A percentile compares a stretch with the other conserved stretches of the same genome.
These are phyloP conservation scores for Channa argus DNA, from an alignment of 2,113 vertebrate species.

Conservation along the genomic window DNA sequence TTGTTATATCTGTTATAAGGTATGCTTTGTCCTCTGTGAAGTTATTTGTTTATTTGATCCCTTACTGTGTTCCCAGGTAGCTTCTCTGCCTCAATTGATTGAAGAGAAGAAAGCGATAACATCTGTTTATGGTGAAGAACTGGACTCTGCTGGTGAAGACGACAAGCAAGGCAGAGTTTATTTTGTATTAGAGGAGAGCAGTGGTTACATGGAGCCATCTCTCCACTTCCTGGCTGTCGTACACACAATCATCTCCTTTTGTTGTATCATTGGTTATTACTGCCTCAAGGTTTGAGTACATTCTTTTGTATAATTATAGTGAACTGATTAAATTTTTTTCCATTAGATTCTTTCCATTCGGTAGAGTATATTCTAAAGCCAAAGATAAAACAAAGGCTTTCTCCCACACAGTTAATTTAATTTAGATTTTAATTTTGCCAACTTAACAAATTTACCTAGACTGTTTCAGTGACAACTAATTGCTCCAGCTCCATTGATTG, in stretches of 20 bases:
- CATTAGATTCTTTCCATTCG: slow-evolving; percentile 5
- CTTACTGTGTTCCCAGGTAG: slow-evolving; percentile 82
- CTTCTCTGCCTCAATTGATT: slow-evolving; percentile 77
- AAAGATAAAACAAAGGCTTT: not conserved
- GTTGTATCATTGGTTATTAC: slow-evolving; percentile 97
- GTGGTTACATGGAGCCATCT: slow-evolving; percentile 93
- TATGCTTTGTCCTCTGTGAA: not conserved
- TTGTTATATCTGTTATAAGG: not conserved
- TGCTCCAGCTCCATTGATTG: slow-evolving; percentile 19
- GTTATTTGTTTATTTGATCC: not conserved
- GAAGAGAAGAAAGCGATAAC: slow-evolving; percentile 78
- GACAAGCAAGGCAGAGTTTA: slow-evolving; percentile 70
- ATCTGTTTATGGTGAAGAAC: slow-evolving; percentile 36
- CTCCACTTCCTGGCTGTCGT: slow-evolving; percentile 88
- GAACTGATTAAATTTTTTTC: not conserved
- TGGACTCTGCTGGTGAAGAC: slow-evolving; percentile 12
- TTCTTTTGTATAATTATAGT: not conserved
- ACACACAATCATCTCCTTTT: slow-evolving; percentile 95
- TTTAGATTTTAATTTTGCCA: not conserved
- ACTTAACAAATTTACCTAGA: not conserved
- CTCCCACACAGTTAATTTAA: no score
- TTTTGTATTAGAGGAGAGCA: slow-evolving; percentile 94
- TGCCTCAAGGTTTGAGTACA: slow-evolving; percentile 88
- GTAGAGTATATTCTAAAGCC: not conserved
- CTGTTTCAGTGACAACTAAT: not conserved